A percentile compares a stretch with the other conserved stretches of the same genome.
Evolutionary conservation across 2,888 invertebrate genomes (phyloP).

Genomic region (Drosophila nr. perissopoda): DNA sequence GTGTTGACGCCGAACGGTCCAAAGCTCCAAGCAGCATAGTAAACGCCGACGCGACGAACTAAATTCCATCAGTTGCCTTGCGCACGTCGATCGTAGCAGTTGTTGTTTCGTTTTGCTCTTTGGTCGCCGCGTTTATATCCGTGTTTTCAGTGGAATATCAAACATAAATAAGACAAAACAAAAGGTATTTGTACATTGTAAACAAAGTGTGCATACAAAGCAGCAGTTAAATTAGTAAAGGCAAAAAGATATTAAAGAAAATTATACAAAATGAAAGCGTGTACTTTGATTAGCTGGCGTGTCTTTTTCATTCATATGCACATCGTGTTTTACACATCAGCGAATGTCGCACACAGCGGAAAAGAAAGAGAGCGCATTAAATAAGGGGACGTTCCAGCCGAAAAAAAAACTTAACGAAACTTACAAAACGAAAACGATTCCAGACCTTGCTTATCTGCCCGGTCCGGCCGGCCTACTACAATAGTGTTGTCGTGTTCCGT

Average conservation of each 20-base stretch:
- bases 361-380: conserved; percentile 21
- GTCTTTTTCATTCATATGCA: conserved; percentile 76
- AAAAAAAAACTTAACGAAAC: conserved; percentile 47
- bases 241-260: conserved; percentile 11
- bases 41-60: conserved; percentile 35
- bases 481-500: conserved; percentile 41
- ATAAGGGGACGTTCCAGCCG: conserved; percentile 27
- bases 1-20: conserved; percentile 10
- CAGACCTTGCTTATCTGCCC: conserved; percentile 47
- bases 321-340: conserved; percentile 65
- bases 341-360: conserved; percentile 42
- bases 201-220: conserved; percentile 20
- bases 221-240: conserved; percentile 11
- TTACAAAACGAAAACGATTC: conserved; percentile 5
- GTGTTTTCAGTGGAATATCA: conserved; percentile 35
- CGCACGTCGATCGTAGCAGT: conserved; percentile 73
- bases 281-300: conserved; percentile 75
- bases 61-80: conserved; percentile 61
- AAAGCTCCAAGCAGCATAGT: conserved; percentile 31
- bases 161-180: conserved; percentile 30
- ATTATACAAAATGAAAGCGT: conserved; percentile 64
- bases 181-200: conserved; percentile 47
- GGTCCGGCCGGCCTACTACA: conserved; percentile 53
- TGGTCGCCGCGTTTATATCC: conserved; percentile 39
- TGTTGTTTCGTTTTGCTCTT: conserved; percentile 27